Base-by-base conservation (phyloP, 2,888 invertebrate species). In the Lapara coniferarum region DNA sequence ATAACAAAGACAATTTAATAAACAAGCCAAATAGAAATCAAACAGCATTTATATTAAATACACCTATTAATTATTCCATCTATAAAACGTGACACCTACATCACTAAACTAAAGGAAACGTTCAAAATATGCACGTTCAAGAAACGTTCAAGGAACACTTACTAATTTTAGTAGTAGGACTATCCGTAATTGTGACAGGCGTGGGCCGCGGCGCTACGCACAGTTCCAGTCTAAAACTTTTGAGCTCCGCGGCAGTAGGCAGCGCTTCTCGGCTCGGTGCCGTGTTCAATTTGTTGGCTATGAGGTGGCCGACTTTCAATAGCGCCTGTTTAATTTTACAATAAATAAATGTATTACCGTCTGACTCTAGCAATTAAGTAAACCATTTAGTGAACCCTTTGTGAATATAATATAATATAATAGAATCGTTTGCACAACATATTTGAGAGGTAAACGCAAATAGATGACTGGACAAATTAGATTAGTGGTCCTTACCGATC, bases 171-270 rank as follows among this genome's bases (percentile, higher is more conserved):
- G 19, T 69, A 10, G 55, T 44, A 30, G 59, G 69, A n/a, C 55
- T 66, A 1, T 73, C 73, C n/a, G 68, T 30, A 51, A 72, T 67
- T 10, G 57, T 57, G n/a, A 79, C 49, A 0, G 77, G 75, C 0
- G 73, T 69, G 0, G 85, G 82, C 2, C 81, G 76, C 3, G 86
- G 82, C 4, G 90, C 84, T 0, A 85, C 82, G 70, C 91, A 91
- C 5, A 91, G 71, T 69, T 92, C 91, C 37, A 90, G 74, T 51
- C 81, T 77, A 37, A 91, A 88, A 72, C 90, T 91, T 72, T 79
- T 84, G 44, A 91, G 71, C 70, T 92, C 91, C 8, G 74, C 73
- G 1, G 77, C 72, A 0, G 89, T 86, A 0, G 91, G 92, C 86
- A 92, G 84, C 0, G 84, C 81, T 44, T 53, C 71, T 8, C 81